phyloP scores from a whole-genome alignment of 2,888 invertebrate genomes.

The Lasioglossum figueresi region DNA sequence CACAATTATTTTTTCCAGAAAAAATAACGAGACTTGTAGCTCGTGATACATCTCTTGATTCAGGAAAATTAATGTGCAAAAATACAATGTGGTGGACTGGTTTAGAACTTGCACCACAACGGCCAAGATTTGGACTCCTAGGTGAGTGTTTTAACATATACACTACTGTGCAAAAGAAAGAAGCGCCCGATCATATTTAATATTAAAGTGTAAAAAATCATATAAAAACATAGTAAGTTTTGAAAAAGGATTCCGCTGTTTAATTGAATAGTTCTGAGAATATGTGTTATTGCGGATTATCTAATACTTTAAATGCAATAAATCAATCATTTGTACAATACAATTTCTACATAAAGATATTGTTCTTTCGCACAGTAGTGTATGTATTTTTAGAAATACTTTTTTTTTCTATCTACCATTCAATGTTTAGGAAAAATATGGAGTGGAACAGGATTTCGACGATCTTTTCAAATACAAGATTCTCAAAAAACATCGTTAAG shows the following conservation, averaged over 20 bases:
- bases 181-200: too few relatives aligned
- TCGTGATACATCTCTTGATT: slow-evolving; percentile 84
- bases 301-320: too few relatives aligned
- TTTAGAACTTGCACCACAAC: slow-evolving; percentile 87
- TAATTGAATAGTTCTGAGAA: too few relatives aligned
- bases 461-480: slow-evolving; percentile 71
- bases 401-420: too few relatives aligned
- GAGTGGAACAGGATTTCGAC: slow-evolving; percentile 77
- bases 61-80: slow-evolving; percentile 87
- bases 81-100: slow-evolving; percentile 91
- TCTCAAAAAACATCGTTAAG: slow-evolving; percentile 74
- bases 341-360: too few relatives aligned
- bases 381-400: not conserved
- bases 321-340: too few relatives aligned
- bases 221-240: too few relatives aligned
- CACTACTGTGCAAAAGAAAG: too few relatives aligned
- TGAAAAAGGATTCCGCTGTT: too few relatives aligned
- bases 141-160: slow-evolving; percentile 79
- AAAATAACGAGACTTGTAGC: slow-evolving; percentile 88
- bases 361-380: too few relatives aligned
- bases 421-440: slow-evolving; percentile 79
- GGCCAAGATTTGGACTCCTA: slow-evolving; percentile 87
- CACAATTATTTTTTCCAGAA: slow-evolving; percentile 89
- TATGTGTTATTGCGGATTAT: too few relatives aligned
- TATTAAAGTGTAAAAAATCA: too few relatives aligned